phyloP scores from a whole-genome alignment of 2,888 invertebrate species.

The Hymenopus coronatus region DNA sequence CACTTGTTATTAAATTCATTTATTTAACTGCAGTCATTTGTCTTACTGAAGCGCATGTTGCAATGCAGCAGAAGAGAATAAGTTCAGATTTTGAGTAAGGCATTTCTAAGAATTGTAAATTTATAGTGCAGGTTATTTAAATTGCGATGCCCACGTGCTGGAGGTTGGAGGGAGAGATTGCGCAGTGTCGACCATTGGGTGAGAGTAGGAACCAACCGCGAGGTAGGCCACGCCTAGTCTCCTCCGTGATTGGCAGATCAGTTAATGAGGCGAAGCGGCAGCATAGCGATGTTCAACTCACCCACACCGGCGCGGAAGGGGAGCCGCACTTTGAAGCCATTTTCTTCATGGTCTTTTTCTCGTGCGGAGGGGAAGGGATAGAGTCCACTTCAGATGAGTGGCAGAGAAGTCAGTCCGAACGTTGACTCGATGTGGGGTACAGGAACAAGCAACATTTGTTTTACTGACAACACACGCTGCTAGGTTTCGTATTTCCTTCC shows the following conservation, averaged over 20 bases:
- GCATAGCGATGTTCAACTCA: conserved; percentile 9
- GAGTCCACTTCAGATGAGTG: conserved; percentile 1
- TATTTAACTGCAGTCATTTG: no score
- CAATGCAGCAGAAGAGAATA: background rate
- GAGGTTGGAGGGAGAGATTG: background rate
- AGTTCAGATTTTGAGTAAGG: background rate
- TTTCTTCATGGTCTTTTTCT: background rate
- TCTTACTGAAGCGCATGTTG: no score
- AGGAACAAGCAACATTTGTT: no score
- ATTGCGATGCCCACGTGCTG: background rate
- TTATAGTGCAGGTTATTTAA: background rate
- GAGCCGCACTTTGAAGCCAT: background rate
- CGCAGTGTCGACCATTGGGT: conserved; percentile 7
- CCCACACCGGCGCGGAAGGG: background rate
- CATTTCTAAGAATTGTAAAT: background rate
- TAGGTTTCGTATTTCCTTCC: no score
- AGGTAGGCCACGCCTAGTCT: conserved; percentile 8
- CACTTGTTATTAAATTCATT: no score
- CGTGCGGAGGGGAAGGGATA: background rate
- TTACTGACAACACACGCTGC: no score
- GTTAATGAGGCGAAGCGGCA: conserved; percentile 23
- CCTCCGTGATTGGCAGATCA: conserved; percentile 22
- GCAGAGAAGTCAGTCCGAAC: conserved; percentile 5
- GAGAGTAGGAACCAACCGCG: conserved; percentile 20
- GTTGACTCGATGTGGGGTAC: background rate